These are phyloP conservation scores for Cyprinus carpio DNA, from an alignment of 2,113 vertebrate species.

Conservation along the genomic window DNA sequence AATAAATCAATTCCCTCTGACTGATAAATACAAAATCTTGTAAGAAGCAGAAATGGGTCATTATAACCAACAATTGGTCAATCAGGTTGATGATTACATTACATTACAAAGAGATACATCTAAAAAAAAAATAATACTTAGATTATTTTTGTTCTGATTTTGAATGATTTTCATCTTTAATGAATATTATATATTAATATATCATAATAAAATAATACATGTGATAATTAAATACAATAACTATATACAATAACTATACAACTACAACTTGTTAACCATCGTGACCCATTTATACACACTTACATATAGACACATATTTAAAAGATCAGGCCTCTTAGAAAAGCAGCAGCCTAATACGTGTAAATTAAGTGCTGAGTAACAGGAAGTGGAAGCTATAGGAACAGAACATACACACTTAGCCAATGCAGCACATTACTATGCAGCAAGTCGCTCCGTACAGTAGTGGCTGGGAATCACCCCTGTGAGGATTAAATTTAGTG, in stretches of 20 bases:
- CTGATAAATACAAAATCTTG: neutral
- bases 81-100: neutral
- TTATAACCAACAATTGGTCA: neutral
- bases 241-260: neutral
- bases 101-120: neutral
- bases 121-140: no score
- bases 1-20: constrained; percentile 41
- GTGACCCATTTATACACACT: no score
- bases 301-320: neutral
- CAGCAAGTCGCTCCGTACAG: constrained; percentile 35
- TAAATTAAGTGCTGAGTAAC: constrained; percentile 4
- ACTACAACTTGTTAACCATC: neutral
- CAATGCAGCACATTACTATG: constrained; percentile 25
- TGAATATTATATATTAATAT: no score
- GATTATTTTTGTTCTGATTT: neutral
- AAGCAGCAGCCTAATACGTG: neutral
- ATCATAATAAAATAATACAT: no score
- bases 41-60: neutral
- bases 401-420: neutral
- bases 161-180: neutral
- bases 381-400: neutral
- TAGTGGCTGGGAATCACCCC: constrained; percentile 52
- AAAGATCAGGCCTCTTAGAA: neutral
- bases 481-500: constrained; percentile 59
- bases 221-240: no score